A percentile compares a stretch with the other conserved stretches of the same genome.
phyloP scores from a whole-genome alignment of 2,888 invertebrate species.

The Cinara cedri region DNA sequence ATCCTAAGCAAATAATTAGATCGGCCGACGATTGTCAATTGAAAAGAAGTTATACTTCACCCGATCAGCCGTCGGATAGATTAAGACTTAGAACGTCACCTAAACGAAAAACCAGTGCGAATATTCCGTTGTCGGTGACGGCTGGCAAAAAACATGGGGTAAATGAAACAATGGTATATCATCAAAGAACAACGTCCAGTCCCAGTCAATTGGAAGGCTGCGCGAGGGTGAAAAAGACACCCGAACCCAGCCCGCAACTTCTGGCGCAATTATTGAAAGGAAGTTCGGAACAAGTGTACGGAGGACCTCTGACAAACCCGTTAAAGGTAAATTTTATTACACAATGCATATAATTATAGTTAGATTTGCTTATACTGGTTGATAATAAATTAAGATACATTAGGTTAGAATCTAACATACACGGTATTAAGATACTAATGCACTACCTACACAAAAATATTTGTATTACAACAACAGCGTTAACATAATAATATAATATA shows the following conservation, averaged over 20 bases:
- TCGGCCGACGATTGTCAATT: constrained; percentile 59
- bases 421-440: neutral
- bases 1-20: constrained; percentile 58
- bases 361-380: neutral
- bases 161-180: constrained; percentile 67
- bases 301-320: constrained; percentile 49
- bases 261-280: constrained; percentile 79
- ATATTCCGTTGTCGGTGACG: constrained; percentile 63
- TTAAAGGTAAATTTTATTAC: constrained; percentile 43
- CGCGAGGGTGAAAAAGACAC: constrained; percentile 60
- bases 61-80: constrained; percentile 53
- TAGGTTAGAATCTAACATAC: no score
- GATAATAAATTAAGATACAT: no score
- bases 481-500: no score
- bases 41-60: constrained; percentile 58
- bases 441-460: neutral
- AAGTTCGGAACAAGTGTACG: constrained; percentile 72
- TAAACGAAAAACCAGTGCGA: constrained; percentile 70
- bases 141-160: constrained; percentile 63
- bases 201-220: constrained; percentile 77
- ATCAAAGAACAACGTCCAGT: constrained; percentile 80
- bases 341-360: neutral
- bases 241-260: constrained; percentile 71
- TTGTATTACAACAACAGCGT: no score
- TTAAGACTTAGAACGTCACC: constrained; percentile 63